Conservation (phyloP, 2,797 vertebrate genomes). For the Sitta carolinensis region DNA sequence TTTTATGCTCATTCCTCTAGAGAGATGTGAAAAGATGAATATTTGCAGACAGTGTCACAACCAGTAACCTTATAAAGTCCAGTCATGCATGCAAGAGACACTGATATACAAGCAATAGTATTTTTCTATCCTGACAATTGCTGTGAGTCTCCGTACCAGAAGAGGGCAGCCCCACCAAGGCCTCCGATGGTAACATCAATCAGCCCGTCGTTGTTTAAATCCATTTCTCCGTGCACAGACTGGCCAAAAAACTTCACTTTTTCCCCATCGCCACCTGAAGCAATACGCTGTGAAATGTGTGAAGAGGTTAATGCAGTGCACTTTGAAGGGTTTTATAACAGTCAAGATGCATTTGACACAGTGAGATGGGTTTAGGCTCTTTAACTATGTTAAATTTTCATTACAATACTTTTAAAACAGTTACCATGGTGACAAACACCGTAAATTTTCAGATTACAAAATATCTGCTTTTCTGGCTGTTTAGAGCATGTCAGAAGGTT, state of each 20-base stretch:
- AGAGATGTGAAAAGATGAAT: neutral
- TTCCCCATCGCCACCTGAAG: constrained; percentile 90
- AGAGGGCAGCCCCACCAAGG: constrained; percentile 92
- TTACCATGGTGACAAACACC: neutral
- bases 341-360: neutral
- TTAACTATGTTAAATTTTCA: neutral
- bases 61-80: neutral
- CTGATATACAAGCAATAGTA: fast-evolving
- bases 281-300: constrained; percentile 82
- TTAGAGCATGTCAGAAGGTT: neutral
- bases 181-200: constrained; percentile 95
- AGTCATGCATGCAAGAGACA: neutral
- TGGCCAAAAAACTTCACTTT: constrained; percentile 96
- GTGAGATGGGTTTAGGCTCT: neutral
- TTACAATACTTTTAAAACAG: neutral
- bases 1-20: neutral
- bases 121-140: neutral
- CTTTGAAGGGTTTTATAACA: neutral
- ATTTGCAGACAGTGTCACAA: neutral
- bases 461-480: neutral
- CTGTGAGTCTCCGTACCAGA: constrained; percentile 83
- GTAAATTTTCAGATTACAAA: neutral
- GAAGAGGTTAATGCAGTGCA: neutral
- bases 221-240: constrained; percentile 95
- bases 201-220: constrained; percentile 92